Base-by-base conservation (phyloP, 1,140 invertebrate genomes). In the Hycleus cichorii region DNA sequence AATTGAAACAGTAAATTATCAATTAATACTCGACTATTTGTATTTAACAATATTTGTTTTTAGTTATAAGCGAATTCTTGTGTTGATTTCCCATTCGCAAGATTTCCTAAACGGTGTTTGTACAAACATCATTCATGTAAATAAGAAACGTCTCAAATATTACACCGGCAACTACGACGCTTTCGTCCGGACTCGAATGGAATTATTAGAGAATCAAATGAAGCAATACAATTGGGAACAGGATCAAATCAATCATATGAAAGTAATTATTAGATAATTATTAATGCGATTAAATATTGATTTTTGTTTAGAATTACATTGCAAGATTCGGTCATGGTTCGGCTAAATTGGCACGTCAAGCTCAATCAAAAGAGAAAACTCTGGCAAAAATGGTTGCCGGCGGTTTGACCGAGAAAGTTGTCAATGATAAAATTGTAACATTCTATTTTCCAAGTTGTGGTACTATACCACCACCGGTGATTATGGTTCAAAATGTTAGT, bases 171-270 rank as follows among this genome's bases (percentile, higher is more conserved):
- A 82, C 76, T 99, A 98, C 73, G 97, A 99, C 73, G 87, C 91
- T 0, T 99, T 98, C 74, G 83, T 97, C 3, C 82, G 88, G 61
- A 97, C 95, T 2, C 79, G 95, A 57, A 81, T 91, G 80, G 97
- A 99, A 75, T 78, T 97, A 60, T 78, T 98, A 52, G 97, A 99
- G 75, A 99, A 99, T 77, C 97, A 99, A 77, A 93, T 90, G 81
- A 99, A 99, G 74, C 91, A 95, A 64, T 99, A 98, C 74, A 95
- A 98, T 66, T 99, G 96, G 97, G 96, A 99, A 76, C 97, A 99
- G 75, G 95, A 97, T 78, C 96, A 99, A 77, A 98, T 99, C 50
- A 82, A 93, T 57, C 92, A 99, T 70, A 99, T 99, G 97, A 99
- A 98, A 82, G 88, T 90, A 72, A 62, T 61, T 59, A 55, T 62